A percentile compares a stretch with the other conserved stretches of the same genome.
These are phyloP conservation scores for Polydrusus cervinus DNA, from an alignment of 2,888 invertebrate species.

Conservation along the genomic window DNA sequence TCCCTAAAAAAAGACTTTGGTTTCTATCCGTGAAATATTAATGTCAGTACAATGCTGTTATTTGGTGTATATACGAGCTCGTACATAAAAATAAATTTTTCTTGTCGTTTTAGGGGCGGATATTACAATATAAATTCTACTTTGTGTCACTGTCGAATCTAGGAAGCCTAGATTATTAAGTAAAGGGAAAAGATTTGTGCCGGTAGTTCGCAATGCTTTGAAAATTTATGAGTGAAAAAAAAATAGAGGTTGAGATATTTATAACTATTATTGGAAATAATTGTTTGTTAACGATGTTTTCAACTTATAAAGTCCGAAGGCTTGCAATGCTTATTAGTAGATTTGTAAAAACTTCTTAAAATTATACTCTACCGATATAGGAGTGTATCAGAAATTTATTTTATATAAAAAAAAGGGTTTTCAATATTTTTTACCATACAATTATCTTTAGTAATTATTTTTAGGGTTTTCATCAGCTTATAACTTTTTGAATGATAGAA, in stretches of 20 bases:
- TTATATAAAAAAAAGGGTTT: too few species aligned
- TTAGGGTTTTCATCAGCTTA: too few species aligned
- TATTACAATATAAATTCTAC: constrained; percentile 56
- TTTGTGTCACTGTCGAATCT: constrained; percentile 53
- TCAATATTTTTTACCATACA: too few species aligned
- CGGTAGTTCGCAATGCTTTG: constrained; percentile 34
- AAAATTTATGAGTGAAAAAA: background rate
- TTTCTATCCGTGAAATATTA: constrained; percentile 23
- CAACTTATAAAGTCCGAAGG: too few species aligned
- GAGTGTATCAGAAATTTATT: too few species aligned
- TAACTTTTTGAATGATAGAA: too few species aligned
- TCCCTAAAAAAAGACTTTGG: constrained; percentile 2
- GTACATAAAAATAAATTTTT: constrained; percentile 41
- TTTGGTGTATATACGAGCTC: constrained; percentile 21
- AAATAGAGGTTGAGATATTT: background rate
- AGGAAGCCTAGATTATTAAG: constrained; percentile 48
- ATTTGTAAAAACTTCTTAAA: too few species aligned
- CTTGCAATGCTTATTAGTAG: too few species aligned
- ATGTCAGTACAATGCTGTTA: constrained; percentile 7
- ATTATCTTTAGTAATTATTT: too few species aligned
- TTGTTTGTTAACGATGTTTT: too few species aligned
- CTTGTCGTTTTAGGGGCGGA: constrained; percentile 43
- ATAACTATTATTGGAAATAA: background rate
- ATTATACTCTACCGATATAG: too few species aligned
- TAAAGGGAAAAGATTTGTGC: constrained; percentile 48